Conservation (phyloP, 2,113 vertebrate species). For the Pavo muticus region DNA sequence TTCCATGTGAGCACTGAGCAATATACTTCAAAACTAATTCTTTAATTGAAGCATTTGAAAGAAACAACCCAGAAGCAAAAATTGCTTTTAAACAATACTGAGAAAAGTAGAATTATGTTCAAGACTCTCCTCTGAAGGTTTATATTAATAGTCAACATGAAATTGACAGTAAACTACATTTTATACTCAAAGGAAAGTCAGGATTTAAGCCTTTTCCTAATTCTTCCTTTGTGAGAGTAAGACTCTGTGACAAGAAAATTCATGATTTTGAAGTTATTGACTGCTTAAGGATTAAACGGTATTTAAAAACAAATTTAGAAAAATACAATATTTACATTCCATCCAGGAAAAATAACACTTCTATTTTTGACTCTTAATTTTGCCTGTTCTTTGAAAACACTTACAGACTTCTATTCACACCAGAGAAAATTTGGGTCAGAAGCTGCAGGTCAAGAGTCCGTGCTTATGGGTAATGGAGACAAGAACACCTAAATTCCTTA, state of each 20-base stretch:
- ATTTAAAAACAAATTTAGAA: not conserved
- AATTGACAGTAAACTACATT: not conserved
- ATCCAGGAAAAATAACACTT: not conserved
- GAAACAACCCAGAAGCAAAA: conserved; percentile 28
- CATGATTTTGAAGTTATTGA: not conserved
- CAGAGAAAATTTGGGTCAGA: not conserved
- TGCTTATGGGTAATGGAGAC: fast-evolving
- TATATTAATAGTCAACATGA: not conserved
- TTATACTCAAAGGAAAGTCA: not conserved
- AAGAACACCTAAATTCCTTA: not conserved
- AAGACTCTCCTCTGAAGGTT: not conserved
- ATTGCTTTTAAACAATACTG: not conserved
- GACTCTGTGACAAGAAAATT: not conserved
- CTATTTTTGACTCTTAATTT: not conserved
- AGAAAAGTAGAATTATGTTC: not conserved
- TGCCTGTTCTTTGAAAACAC: not conserved
- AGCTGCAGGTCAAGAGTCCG: not conserved
- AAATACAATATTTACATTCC: not conserved
- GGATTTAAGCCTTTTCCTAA: not conserved
- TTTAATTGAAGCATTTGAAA: not conserved
- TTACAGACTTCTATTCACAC: not conserved
- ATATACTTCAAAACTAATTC: conserved; percentile 27
- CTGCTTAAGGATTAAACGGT: not conserved
- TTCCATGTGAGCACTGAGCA: conserved; percentile 13
- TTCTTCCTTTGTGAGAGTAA: not conserved